A percentile compares a stretch with the other conserved stretches of the same genome.
Conservation (phyloP, 2,113 vertebrate genomes). For the Malurus elegans region DNA sequence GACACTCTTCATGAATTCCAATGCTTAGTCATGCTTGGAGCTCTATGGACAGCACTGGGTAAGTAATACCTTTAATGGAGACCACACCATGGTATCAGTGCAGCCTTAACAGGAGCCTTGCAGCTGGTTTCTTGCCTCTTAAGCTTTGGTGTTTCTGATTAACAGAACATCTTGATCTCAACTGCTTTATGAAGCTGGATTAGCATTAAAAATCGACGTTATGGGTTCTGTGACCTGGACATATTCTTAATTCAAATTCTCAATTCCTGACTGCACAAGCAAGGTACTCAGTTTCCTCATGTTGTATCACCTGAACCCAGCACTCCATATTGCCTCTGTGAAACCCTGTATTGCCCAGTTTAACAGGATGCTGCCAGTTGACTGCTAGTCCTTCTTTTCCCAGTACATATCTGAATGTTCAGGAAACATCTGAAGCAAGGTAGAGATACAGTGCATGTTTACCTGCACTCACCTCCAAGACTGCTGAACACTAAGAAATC, state of each 20-base stretch:
- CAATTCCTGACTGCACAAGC: not conserved
- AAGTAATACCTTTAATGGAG: not conserved
- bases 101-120: not conserved
- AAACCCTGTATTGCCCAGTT: not conserved
- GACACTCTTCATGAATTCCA: not conserved
- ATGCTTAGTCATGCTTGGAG: not conserved
- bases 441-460: not conserved
- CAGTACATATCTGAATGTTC: not conserved
- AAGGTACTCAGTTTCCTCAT: not conserved
- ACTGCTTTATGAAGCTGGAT: not conserved
- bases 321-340: not conserved
- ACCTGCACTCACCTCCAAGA: not conserved
- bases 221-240: not conserved
- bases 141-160: not conserved
- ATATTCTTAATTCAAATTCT: not conserved
- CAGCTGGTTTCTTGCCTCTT: not conserved
- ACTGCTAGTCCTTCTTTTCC: not conserved
- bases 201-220: not conserved
- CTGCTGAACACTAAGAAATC: not conserved
- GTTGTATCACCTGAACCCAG: not conserved
- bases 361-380: not conserved
- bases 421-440: not conserved
- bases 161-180: not conserved
- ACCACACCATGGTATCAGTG: rapidly evolving
- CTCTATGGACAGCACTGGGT: not conserved